Percentiles rank a stretch among this genome's conserved stretches.
phyloP scores from a whole-genome alignment of 2,113 vertebrate species.

The Chionis minor region DNA sequence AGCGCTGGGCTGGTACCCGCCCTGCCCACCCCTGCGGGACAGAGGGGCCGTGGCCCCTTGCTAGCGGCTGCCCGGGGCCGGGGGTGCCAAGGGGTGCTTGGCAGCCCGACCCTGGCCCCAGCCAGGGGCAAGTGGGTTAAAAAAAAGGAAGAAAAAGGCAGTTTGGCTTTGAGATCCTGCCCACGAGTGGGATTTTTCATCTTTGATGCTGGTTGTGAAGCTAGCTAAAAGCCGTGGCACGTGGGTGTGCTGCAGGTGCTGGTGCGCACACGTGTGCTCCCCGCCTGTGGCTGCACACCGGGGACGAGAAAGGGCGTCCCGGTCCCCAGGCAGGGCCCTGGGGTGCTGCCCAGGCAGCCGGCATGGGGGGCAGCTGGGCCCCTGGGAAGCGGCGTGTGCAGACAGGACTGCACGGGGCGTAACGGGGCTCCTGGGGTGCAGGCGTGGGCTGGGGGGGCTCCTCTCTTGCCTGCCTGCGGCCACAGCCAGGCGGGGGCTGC shows the following conservation, averaged over 20 bases:
- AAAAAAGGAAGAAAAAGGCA: conserved; percentile 25
- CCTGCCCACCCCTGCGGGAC: background rate
- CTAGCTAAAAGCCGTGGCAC: conserved; percentile 76
- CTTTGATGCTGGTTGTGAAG: conserved; percentile 91
- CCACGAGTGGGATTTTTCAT: conserved; percentile 77
- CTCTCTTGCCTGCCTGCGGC: background rate
- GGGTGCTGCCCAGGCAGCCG: background rate
- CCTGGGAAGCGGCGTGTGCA: rapidly evolving
- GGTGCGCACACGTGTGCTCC: background rate
- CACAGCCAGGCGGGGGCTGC: background rate
- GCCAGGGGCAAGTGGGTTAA: background rate
- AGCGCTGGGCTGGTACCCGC: background rate
- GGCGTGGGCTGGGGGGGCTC: background rate
- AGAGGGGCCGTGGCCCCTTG: background rate
- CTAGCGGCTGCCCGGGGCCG: background rate
- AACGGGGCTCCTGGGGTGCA: background rate
- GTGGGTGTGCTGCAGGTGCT: background rate
- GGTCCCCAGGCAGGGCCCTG: background rate
- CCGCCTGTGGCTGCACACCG: background rate
- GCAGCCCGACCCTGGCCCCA: background rate
- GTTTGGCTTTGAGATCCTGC: conserved; percentile 6
- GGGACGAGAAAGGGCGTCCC: background rate
- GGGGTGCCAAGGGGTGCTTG: background rate
- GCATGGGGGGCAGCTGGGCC: rapidly evolving
- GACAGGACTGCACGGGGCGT: background rate